Base-by-base conservation (phyloP, 2,888 invertebrate species). In the Eristalinus aeneus region DNA sequence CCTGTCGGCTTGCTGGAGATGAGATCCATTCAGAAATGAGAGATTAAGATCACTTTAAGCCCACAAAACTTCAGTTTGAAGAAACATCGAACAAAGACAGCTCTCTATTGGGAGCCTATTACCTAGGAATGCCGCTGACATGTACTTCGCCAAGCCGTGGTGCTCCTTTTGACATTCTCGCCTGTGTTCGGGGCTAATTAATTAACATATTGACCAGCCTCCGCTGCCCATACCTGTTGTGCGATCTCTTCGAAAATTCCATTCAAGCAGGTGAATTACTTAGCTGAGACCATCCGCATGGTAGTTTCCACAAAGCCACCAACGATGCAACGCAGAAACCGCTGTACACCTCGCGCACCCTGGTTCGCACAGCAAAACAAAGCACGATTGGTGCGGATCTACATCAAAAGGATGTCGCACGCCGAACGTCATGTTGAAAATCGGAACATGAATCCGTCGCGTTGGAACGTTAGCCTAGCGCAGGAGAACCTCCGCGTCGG, bases 391-490 rank as follows among this genome's bases (percentile, higher is more conserved):
- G 27, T 1, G 80, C 71, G 61, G 56, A 46, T 67, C n/a, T 34
- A 75, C 72, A 72, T 80, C 71, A 80, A 80, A 80, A 72, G 75
- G 27, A 80, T 72, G 71, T 75, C 67, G 75, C 67, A 67, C 67
- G 80, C 63, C 75, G 75, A 67, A 80, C 67, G 63, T 79, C 84
- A 84, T 84, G 84, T 75, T 63, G 34, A 27, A 36, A 75, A 74
- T 79, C 69, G 64, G 36, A 79, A 74, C 74, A 79, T 64, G 36
- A 61, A 67, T 79, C 54, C 53, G 53, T 34, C 71, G 22, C 32
- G 56, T 11, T 12, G 8, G 46, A 0, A 2, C 39, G n/a, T 2
- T n/a, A n/a, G n/a, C 46, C 8, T 12, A 16, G 46, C 16, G 46
- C 39, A 39, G n/a, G n/a, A 39, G n/a, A 39, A 39, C 6, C 46